These are phyloP conservation scores for Vesta saturnalis DNA, from an alignment of 2,888 invertebrate species.

Conservation along the genomic window DNA sequence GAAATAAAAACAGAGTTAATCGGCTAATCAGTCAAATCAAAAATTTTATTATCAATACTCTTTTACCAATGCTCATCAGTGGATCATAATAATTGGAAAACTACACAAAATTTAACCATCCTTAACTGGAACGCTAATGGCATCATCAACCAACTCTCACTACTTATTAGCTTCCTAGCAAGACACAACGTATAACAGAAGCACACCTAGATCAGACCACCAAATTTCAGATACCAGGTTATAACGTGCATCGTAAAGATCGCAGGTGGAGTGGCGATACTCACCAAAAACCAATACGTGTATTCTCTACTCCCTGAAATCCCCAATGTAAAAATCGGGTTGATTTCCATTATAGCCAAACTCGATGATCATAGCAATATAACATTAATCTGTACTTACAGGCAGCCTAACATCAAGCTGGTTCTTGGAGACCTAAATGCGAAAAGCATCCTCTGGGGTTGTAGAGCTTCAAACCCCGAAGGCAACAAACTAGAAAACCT, in stretches of 20 bases:
- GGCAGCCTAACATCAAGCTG: conserved; percentile 25
- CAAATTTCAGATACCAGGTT: no score
- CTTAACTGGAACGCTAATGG: no score
- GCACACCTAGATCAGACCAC: no score
- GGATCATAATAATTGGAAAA: no score
- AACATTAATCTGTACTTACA: conserved; percentile 20
- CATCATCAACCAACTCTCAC: no score
- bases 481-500: conserved; percentile 5
- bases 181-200: no score
- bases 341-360: conserved; percentile 17
- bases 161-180: no score
- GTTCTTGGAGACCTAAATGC: conserved; percentile 16
- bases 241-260: no score
- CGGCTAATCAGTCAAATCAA: conserved; percentile 19
- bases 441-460: conserved; percentile 18
- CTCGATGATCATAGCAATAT: conserved; percentile 13
- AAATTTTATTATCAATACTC: conserved; percentile 4
- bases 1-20: no score
- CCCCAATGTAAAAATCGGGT: conserved; percentile 6
- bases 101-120: no score
- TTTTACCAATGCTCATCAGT: no score
- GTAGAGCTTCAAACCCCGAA: conserved; percentile 12
- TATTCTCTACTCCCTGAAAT: conserved; percentile 7
- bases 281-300: conserved; percentile 12
- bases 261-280: conserved; percentile 8